Conservation (phyloP, 2,113 vertebrate species). For the Gymnocephalus cernua region DNA sequence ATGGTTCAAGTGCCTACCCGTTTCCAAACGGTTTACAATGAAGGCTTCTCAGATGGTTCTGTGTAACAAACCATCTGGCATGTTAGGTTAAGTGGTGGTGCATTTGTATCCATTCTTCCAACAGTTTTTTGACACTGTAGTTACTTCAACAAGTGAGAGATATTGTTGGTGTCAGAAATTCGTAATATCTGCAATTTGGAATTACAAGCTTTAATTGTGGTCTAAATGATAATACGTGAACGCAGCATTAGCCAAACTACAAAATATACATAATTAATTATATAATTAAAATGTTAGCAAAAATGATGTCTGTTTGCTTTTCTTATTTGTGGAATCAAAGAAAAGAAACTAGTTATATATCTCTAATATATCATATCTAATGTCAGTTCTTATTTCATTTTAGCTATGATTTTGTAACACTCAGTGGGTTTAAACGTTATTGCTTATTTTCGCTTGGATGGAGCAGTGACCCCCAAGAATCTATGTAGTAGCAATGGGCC, state of each 20-base stretch:
- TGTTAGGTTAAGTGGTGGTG: no score
- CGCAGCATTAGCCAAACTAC: not conserved
- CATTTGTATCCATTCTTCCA: not conserved
- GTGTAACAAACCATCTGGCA: no score
- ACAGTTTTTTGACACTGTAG: not conserved
- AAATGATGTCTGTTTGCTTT: not conserved
- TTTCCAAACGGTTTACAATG: no score
- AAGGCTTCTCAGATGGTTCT: no score
- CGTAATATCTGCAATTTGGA: no score
- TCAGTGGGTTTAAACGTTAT: not conserved
- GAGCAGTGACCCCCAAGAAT: not conserved
- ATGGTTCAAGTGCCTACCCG: no score
- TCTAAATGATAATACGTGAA: not conserved
- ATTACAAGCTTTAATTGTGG: not conserved
- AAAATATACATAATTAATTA: no score
- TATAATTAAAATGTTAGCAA: not conserved
- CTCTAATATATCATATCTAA: not conserved
- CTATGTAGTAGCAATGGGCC: conserved; percentile 1
- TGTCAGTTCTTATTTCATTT: not conserved
- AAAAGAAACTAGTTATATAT: not conserved
- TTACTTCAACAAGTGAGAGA: not conserved
- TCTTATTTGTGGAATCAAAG: not conserved
- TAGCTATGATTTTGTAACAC: not conserved
- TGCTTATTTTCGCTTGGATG: not conserved
- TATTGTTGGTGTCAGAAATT: not conserved